Conservation (phyloP, 2,797 vertebrate species). For the Anniella stebbinsi region DNA sequence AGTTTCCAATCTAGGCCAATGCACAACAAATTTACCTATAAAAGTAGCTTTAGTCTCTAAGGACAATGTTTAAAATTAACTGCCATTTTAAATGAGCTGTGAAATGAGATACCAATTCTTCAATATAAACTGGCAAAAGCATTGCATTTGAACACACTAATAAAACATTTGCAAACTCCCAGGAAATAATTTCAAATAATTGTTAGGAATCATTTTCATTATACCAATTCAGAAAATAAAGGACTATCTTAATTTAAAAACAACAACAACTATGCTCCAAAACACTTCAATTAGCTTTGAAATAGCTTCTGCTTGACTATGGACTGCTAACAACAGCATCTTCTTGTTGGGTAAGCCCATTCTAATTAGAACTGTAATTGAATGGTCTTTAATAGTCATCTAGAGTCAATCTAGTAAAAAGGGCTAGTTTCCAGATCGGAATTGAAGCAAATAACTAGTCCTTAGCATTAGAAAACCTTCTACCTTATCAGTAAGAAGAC, state of each 20-base stretch:
- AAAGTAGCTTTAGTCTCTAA: constrained; percentile 10
- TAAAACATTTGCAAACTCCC: not conserved
- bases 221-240: not conserved
- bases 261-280: constrained; percentile 14
- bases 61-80: constrained; percentile 44
- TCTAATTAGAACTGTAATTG: not conserved
- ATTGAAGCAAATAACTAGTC: constrained; percentile 37
- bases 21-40: not conserved
- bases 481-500: constrained; percentile 38
- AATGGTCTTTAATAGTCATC: constrained; percentile 18
- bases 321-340: constrained; percentile 3
- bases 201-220: not conserved
- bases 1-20: constrained; percentile 31
- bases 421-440: constrained; percentile 37
- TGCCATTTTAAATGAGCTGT: constrained; percentile 38
- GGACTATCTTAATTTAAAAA: not conserved
- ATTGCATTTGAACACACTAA: not conserved
- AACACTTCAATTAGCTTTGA: constrained; percentile 3
- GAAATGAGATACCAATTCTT: constrained; percentile 28
- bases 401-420: not conserved
- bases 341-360: not conserved
- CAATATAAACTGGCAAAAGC: not conserved
- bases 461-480: constrained; percentile 32
- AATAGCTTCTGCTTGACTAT: not conserved
- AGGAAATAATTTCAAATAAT: constrained; percentile 31